Percentiles rank a stretch among this genome's conserved stretches.
Conservation (phyloP, 2,797 vertebrate genomes). For the Moxostoma hubbsi region DNA sequence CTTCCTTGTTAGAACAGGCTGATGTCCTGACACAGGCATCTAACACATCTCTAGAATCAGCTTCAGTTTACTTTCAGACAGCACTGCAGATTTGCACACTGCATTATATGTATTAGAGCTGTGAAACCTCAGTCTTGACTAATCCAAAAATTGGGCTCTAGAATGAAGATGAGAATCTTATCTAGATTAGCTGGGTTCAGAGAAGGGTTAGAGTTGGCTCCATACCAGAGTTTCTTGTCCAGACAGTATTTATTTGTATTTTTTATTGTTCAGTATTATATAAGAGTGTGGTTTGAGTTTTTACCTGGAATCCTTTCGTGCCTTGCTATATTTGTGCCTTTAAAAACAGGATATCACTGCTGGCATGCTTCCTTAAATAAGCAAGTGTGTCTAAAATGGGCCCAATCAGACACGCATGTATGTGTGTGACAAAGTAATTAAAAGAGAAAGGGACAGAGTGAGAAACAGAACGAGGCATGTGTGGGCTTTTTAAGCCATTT, state of each 20-base stretch:
- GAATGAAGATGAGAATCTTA: conserved; percentile 36
- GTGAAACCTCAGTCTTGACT: conserved; percentile 7
- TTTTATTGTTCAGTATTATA: conserved; percentile 5
- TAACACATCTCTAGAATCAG: conserved; percentile 31
- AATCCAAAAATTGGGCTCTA: conserved; percentile 38
- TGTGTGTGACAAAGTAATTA: background rate
- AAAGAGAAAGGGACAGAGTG: background rate
- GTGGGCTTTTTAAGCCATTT: background rate
- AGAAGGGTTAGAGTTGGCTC: background rate
- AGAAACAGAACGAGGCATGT: conserved; percentile 12
- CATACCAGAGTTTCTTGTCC: conserved; percentile 17
- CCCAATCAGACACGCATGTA: background rate
- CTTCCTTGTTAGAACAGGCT: conserved; percentile 15
- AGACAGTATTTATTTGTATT: background rate
- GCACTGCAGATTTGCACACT: conserved; percentile 12
- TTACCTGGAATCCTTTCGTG: conserved; percentile 1
- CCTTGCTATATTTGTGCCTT: conserved; percentile 18
- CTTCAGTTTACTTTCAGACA: conserved; percentile 40
- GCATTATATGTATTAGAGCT: conserved; percentile 42
- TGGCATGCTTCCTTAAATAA: conserved; percentile 1
- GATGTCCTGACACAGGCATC: conserved; percentile 36
- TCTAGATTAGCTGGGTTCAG: conserved; percentile 40
- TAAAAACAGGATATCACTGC: conserved; percentile 10
- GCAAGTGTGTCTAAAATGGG: background rate
- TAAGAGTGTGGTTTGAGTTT: background rate